Evolutionary conservation across 30 jellyfish, hydroid and myxozoan species (phyloP).

Genomic region (Haliclystus octoradiatus): DNA sequence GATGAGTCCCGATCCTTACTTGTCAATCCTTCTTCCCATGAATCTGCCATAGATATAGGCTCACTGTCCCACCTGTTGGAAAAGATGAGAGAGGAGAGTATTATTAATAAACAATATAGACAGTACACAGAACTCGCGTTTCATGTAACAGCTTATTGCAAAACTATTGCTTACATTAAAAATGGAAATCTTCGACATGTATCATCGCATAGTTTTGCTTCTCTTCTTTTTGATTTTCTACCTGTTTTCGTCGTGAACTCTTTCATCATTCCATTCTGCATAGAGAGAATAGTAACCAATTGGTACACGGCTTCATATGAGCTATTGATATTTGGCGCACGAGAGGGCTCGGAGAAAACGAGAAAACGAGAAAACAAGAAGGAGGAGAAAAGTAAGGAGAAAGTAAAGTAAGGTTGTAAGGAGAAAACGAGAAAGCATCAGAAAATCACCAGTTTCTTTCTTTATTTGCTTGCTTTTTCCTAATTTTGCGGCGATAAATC

Average conservation of each 20-base stretch:
- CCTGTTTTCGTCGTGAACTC: slow-evolving; percentile 51
- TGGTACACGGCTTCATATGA: too few relatives aligned
- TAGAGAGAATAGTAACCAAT: background rate
- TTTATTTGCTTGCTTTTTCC: too few relatives aligned
- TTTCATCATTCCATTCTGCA: slow-evolving; percentile 46
- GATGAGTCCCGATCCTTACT: slow-evolving; percentile 1
- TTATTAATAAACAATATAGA: background rate
- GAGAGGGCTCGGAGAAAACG: too few relatives aligned
- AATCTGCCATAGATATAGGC: slow-evolving; percentile 27
- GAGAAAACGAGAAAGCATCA: too few relatives aligned
- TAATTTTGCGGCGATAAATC: too few relatives aligned
- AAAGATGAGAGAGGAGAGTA: background rate
- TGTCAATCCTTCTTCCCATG: slow-evolving; percentile 37
- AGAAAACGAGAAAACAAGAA: too few relatives aligned
- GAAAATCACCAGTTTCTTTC: too few relatives aligned
- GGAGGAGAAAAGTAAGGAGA: too few relatives aligned
- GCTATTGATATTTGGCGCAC: too few relatives aligned
- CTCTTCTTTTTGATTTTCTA: slow-evolving; percentile 49
- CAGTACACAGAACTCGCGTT: background rate
- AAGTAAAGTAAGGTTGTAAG: too few relatives aligned
- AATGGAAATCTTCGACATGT: slow-evolving; percentile 57
- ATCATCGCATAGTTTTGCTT: slow-evolving; percentile 51
- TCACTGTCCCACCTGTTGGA: slow-evolving; percentile 68
- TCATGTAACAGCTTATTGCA: background rate
- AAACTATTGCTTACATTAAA: slow-evolving; percentile 34